Evolutionary conservation across 2,888 invertebrate genomes (phyloP).

Genomic region (Tenthredo mesomela): DNA sequence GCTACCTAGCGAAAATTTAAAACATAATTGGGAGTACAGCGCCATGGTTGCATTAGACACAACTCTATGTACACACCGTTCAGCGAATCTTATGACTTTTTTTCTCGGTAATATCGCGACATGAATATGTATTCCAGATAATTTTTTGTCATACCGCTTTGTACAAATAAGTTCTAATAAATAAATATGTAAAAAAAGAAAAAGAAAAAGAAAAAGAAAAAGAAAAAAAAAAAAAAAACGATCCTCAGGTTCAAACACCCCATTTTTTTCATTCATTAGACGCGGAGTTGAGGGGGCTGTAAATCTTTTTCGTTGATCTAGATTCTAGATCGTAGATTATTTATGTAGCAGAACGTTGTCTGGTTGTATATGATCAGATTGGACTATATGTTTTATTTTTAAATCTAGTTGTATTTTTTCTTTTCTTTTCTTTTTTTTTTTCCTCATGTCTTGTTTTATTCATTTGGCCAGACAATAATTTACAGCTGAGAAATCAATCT

Average conservation of each 20-base stretch:
- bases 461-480: neutral
- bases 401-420: neutral
- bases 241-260: neutral
- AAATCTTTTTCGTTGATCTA: constrained; percentile 7
- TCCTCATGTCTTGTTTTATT: neutral
- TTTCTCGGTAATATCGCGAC: neutral
- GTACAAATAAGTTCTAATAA: no score
- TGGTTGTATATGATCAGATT: constrained; percentile 4
- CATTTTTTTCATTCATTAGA: neutral
- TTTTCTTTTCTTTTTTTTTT: neutral
- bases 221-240: neutral
- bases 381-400: constrained; percentile 9
- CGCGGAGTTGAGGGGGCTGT: neutral
- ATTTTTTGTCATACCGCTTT: no score
- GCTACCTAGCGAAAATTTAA: no score
- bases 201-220: no score
- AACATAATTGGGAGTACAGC: no score
- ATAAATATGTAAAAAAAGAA: no score
- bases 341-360: neutral
- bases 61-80: no score
- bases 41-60: no score
- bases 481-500: neutral
- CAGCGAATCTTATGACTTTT: neutral
- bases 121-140: neutral
- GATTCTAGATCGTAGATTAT: constrained; percentile 1